Evolutionary conservation across 2,113 vertebrate genomes (phyloP).

Genomic region (Phalacrocorax brasilianus): DNA sequence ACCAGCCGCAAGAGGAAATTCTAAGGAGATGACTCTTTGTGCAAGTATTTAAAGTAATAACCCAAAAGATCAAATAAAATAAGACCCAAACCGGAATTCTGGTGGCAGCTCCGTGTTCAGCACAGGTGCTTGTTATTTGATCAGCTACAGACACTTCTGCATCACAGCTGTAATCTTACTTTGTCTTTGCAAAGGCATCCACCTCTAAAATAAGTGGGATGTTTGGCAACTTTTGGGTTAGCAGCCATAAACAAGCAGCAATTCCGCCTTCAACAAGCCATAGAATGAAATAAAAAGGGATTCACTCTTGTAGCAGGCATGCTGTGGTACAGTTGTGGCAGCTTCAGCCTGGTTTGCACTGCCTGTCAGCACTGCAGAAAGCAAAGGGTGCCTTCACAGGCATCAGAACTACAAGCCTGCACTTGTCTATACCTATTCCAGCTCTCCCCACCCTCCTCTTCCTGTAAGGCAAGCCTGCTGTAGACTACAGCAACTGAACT

Average conservation of each 20-base stretch:
- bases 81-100: background rate
- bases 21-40: background rate
- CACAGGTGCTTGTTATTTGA: background rate
- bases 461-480: background rate
- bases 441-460: background rate
- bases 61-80: background rate
- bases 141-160: background rate
- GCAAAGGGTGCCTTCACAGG: background rate
- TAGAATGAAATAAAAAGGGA: background rate
- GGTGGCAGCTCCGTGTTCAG: background rate
- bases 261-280: background rate
- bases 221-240: background rate
- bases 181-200: background rate
- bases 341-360: background rate
- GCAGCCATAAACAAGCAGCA: background rate
- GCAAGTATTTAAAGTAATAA: slow-evolving; percentile 3
- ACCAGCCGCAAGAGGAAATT: slow-evolving; percentile 10
- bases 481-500: background rate
- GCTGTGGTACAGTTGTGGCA: background rate
- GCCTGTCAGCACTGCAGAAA: background rate
- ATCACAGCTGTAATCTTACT: background rate
- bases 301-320: background rate
- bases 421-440: background rate
- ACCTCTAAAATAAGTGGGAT: background rate
- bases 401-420: background rate